Base-by-base conservation (phyloP, 1,140 invertebrate genomes). In the Drosophila asahinai region DNA sequence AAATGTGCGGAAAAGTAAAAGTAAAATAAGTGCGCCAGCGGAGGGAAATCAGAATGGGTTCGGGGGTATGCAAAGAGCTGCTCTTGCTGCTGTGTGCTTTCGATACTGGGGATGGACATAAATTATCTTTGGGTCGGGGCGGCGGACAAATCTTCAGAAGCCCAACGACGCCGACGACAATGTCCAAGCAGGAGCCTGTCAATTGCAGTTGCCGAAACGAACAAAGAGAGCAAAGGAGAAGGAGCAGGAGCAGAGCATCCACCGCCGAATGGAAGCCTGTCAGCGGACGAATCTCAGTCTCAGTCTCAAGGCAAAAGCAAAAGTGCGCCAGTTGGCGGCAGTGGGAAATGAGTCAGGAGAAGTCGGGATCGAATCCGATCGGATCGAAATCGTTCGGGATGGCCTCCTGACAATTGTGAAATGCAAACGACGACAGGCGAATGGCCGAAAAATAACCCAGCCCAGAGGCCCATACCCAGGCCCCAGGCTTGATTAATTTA, bases 141-240 rank as follows among this genome's bases (percentile, higher is more conserved):
- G 76, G 71, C 82, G 86, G 86, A 90, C 86, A 90, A 90, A 90
- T 80, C 78, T 80, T 80, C 77, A 80, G 77, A 78, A 71, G 75
- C 77, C 42, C 54, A 38, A 36, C 52, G 36, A 55, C 52, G 49
- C 22, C 22, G 22, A 45, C 51, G 36, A 73, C 68, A 52, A 77
- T 67, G 73, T 74, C 70, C 52, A 59, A 57, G 51, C 25, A 48
- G 51, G 25, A 55, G 59, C 77, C 70, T 80, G 78, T 80, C 78
- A 80, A 80, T 80, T 80, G 78, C 48, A 71, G n/a, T 36, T 36
- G 9, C 38, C 55, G 33, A 65, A 55, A 36, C 38, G 40, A 77
- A 58, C 73, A 66, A 58, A 77, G 55, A 27, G 25, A n/a, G 17
- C 33, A 49, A 57, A 25, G 33, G 43, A 42, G n/a, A 38, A 12